Evolutionary conservation across 2,797 vertebrate species (phyloP).

Genomic region (Bovichtus variegatus): DNA sequence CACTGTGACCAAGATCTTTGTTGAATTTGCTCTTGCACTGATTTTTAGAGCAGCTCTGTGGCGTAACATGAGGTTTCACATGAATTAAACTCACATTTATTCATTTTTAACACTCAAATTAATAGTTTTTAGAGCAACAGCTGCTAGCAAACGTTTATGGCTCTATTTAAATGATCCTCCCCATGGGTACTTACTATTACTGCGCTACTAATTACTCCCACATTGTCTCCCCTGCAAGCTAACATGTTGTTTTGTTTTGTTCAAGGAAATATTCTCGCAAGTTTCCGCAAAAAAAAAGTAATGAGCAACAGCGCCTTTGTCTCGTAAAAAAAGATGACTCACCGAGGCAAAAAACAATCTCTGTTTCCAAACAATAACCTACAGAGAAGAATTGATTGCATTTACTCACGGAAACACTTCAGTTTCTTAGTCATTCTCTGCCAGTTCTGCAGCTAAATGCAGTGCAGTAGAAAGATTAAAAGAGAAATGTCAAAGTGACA

Average conservation of each 20-base stretch:
- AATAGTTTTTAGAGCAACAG: not conserved
- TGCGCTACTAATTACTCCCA: constrained; percentile 36
- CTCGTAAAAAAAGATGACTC: constrained; percentile 56
- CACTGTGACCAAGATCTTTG: not conserved
- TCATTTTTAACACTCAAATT: not conserved
- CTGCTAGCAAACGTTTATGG: not conserved
- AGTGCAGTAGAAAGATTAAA: not conserved
- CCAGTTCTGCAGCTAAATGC: constrained; percentile 22
- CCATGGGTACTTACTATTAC: constrained; percentile 30
- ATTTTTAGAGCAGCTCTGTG: not conserved
- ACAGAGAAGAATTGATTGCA: not conserved
- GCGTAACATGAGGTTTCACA: not conserved
- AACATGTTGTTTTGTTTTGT: constrained; percentile 40
- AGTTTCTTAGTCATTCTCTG: constrained; percentile 48
- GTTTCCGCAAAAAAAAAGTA: constrained; percentile 30
- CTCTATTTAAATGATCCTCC: no score
- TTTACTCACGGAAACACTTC: constrained; percentile 25
- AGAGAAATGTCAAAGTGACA: constrained; percentile 34
- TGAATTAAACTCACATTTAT: not conserved
- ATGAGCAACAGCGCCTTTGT: not conserved
- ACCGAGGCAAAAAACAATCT: constrained; percentile 14
- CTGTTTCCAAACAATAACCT: constrained; percentile 44
- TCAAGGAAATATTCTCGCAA: constrained; percentile 42
- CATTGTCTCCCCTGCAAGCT: constrained; percentile 7
- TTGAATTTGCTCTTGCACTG: not conserved